A percentile compares a stretch with the other conserved stretches of the same genome.
Conservation (phyloP, 2,113 vertebrate species). For the Crotalus horridus region DNA sequence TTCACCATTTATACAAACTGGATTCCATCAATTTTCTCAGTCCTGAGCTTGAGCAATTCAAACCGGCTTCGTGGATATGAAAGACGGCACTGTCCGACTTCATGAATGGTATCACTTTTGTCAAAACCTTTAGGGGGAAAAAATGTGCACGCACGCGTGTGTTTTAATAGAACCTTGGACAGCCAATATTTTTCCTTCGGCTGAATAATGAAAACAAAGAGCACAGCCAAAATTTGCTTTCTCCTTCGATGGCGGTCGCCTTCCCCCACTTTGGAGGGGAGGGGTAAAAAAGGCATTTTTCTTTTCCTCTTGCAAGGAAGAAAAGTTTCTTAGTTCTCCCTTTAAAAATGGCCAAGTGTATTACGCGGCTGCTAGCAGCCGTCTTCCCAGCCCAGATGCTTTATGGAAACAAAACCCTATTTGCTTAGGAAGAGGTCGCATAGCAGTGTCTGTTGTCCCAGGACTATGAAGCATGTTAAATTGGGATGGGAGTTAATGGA, state of each 20-base stretch:
- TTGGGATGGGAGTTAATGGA: constrained; percentile 73
- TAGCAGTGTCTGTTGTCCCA: constrained; percentile 67
- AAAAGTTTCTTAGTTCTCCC: constrained; percentile 56
- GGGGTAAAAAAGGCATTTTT: not conserved
- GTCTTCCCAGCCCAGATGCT: constrained; percentile 72
- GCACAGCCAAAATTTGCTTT: constrained; percentile 59
- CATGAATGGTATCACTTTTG: constrained; percentile 73
- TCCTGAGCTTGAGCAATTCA: constrained; percentile 64
- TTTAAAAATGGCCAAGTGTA: constrained; percentile 63
- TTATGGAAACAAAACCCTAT: constrained; percentile 72
- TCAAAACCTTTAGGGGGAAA: constrained; percentile 61
- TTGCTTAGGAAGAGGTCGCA: constrained; percentile 70
- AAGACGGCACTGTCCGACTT: constrained; percentile 74
- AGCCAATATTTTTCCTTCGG: constrained; percentile 61
- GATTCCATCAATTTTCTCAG: constrained; percentile 79
- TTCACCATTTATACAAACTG: constrained; percentile 74
- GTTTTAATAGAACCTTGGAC: constrained; percentile 48
- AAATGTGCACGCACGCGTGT: constrained; percentile 41
- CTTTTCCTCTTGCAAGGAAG: not conserved
- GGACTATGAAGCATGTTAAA: constrained; percentile 67
- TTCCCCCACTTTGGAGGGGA: not conserved
- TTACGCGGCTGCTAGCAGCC: constrained; percentile 50
- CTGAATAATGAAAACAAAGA: constrained; percentile 60
- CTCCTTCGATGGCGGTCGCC: constrained; percentile 47
- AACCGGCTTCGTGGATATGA: constrained; percentile 67